Evolutionary conservation across 2,888 invertebrate genomes (phyloP), one percentile per base, ranked within the genome.

Genomic region (Litoditis marina): DNA sequence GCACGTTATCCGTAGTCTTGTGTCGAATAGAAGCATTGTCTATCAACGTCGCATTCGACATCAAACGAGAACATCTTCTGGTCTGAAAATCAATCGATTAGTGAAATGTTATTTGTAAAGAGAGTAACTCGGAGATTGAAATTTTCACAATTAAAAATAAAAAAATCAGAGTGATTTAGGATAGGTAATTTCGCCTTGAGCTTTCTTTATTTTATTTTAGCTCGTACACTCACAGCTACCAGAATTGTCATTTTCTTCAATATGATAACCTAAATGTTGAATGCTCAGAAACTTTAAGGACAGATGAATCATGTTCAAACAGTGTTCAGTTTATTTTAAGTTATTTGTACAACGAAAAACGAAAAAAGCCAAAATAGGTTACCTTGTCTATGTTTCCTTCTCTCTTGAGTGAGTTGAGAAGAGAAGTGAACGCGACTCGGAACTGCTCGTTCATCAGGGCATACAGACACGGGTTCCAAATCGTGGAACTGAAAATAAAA

Each of bases 401-500:
- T n/a, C n/a, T 60, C 46, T 68, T 64, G 28, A 68, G 53, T 2
- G 66, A 63, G 11, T 65, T 61, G 19, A 78, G 42, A 11, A 79
- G 65, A 8, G 70, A 65, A 6, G 67, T 66, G 55, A 80, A 80
- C 2, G 80, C 80, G 7, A 77, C 69, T 11, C 80, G 74, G 64
- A 80, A 81, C 49, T 81, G 80, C 55, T 80, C 79, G 60, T 81
- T 81, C 42, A 81, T 65, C 49, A 78, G 59, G 7, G 79, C 77
- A 60, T 81, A 81, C 19, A 81, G 67, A 36, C 77, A 64, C 19
- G 79, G 79, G 65, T 81, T 81, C 79, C 80, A 82, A 6, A 81
- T 69, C 2, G 79, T 79, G 28, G 74, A 74, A 36, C 74, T 71
- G 63, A 59, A 53, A 52, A 44, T 31, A n/a, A 30, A 58, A n/a